Evolutionary conservation across 35 echinoderm and acorn worm species (phyloP).

Genomic region (Hemicentrotus pulcherrimus): DNA sequence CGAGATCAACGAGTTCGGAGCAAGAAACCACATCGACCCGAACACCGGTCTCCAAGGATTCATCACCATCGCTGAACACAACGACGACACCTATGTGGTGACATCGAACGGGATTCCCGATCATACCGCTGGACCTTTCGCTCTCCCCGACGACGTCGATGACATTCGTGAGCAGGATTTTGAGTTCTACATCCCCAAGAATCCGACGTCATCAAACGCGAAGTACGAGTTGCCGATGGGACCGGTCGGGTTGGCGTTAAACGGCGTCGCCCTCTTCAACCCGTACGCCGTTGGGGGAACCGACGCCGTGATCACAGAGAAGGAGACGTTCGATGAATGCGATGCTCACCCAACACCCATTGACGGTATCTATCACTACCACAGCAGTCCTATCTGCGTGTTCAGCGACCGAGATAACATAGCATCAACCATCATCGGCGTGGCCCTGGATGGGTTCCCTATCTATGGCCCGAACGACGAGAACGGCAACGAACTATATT

Average conservation of each 20-base stretch:
- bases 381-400: constrained; percentile 76
- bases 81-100: constrained; percentile 33
- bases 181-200: constrained; percentile 48
- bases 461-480: constrained; percentile 83
- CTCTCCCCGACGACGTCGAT: constrained; percentile 1
- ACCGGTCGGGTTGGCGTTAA: constrained; percentile 30
- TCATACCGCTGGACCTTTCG: constrained; percentile 52
- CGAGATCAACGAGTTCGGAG: constrained; percentile 52
- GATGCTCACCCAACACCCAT: constrained; percentile 76
- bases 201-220: constrained; percentile 17
- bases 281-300: constrained; percentile 47
- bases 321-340: constrained; percentile 64
- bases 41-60: constrained; percentile 67
- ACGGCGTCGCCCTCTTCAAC: constrained; percentile 55
- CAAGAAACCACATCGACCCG: constrained; percentile 50
- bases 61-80: constrained; percentile 49
- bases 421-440: constrained; percentile 65
- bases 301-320: constrained; percentile 54
- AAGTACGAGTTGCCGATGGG: constrained; percentile 37
- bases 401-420: constrained; percentile 38
- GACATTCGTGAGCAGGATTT: constrained; percentile 53
- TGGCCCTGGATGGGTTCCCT: constrained; percentile 76
- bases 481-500: constrained; percentile 62
- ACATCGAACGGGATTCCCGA: constrained; percentile 66
- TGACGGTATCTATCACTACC: constrained; percentile 77